These are phyloP conservation scores for Chlorocebus sabaeus DNA, from an alignment of 2,113 vertebrate species.

Conservation along the genomic window DNA sequence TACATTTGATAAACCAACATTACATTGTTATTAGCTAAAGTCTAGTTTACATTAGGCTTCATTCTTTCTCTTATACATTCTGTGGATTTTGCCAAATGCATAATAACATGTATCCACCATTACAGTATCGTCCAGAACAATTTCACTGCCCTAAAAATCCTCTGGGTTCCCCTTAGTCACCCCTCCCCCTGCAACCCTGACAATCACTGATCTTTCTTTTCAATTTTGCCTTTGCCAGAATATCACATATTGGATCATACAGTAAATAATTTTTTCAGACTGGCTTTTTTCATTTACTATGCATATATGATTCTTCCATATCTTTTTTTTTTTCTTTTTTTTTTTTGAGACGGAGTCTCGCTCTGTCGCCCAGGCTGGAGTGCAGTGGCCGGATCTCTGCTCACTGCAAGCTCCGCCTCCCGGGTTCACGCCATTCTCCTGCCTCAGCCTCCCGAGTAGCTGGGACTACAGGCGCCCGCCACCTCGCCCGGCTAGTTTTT, in stretches of 20 bases:
- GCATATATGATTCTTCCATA: not conserved
- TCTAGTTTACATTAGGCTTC: not conserved
- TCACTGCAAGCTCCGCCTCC: no score
- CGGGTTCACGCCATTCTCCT: no score
- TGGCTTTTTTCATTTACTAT: not conserved
- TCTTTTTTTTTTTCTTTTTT: not conserved
- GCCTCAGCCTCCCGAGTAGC: no score
- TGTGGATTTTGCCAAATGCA: not conserved
- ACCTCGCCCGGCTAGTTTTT: no score
- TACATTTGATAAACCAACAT: not conserved
- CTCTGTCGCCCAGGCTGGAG: no score
- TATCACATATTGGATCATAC: not conserved
- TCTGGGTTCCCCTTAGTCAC: rapidly evolving
- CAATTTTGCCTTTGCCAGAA: not conserved
- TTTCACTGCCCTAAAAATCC: not conserved
- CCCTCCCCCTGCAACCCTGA: no score
- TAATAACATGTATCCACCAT: not conserved
- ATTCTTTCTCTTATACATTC: not conserved
- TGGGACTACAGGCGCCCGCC: no score
- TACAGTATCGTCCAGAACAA: not conserved
- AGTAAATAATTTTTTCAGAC: not conserved
- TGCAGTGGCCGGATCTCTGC: no score
- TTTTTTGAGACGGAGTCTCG: no score
- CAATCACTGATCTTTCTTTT: not conserved
- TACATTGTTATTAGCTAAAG: not conserved